Percentiles rank a stretch among this genome's conserved stretches.
Conservation (phyloP, 2,888 invertebrate genomes). For the Bhutanitis thaidina region DNA sequence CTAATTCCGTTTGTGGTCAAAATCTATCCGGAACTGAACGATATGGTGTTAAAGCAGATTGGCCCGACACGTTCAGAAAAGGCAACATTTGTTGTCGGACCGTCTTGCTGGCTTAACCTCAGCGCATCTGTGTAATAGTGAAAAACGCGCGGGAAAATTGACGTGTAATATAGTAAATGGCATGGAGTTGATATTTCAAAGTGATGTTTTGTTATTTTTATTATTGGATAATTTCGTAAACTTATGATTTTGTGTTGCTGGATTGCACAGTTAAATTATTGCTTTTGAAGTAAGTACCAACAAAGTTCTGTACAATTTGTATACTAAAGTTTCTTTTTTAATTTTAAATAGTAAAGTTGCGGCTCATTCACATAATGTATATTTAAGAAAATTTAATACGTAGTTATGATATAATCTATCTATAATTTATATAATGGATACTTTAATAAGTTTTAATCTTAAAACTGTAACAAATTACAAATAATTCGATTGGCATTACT, state of each 20-base stretch:
- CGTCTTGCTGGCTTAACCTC: constrained; percentile 20
- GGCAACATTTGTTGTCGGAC: constrained; percentile 22
- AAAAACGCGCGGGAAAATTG: constrained; percentile 24
- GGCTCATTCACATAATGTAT: too few relatives aligned
- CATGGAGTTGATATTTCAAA: neutral
- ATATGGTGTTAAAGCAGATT: constrained; percentile 17
- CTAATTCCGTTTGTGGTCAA: constrained; percentile 24
- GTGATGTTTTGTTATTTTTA: constrained; percentile 2
- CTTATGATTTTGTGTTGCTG: constrained; percentile 4
- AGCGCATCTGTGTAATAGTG: constrained; percentile 4
- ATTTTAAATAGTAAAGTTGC: too few relatives aligned
- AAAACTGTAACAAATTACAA: too few relatives aligned
- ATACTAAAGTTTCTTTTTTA: too few relatives aligned
- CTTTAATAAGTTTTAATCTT: too few relatives aligned
- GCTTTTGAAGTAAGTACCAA: neutral
- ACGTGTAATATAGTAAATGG: neutral
- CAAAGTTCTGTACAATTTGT: too few relatives aligned
- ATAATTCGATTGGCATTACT: too few relatives aligned
- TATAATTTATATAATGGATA: too few relatives aligned
- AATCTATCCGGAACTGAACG: constrained; percentile 23
- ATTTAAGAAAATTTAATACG: too few relatives aligned
- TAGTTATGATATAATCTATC: too few relatives aligned
- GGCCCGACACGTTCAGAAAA: constrained; percentile 18
- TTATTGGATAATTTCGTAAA: neutral
- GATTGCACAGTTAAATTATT: neutral